phyloP scores from a whole-genome alignment of 2,113 vertebrate species.

The Otocyon megalotis region DNA sequence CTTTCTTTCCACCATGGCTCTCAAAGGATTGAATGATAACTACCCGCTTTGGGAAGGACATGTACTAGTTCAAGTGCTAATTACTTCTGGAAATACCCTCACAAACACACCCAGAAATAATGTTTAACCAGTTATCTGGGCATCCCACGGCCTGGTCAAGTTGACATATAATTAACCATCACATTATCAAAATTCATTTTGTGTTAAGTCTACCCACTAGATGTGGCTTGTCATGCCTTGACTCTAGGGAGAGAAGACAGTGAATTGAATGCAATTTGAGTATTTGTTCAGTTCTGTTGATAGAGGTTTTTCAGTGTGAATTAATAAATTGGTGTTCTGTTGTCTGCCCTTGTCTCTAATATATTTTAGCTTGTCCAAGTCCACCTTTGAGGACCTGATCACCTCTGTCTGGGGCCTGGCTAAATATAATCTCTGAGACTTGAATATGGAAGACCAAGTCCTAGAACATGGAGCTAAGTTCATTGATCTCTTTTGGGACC shows the following conservation, averaged over 20 bases:
- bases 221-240: background rate
- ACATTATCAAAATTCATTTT: background rate
- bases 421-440: background rate
- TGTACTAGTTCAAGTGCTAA: background rate
- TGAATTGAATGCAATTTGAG: background rate
- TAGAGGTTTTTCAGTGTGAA: background rate
- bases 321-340: background rate
- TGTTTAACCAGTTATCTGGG: background rate
- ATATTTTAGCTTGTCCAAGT: background rate
- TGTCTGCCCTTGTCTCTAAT: background rate
- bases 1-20: background rate
- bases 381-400: background rate
- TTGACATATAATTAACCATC: background rate
- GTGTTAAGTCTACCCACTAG: background rate
- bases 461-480: background rate
- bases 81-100: background rate
- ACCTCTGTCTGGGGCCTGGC: background rate
- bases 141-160: background rate
- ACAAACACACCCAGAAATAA: background rate
- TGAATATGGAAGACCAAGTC: background rate
- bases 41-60: background rate
- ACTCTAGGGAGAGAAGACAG: background rate
- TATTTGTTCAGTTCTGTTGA: background rate
- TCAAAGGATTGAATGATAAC: background rate
- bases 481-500: background rate